Conservation (phyloP, 2,797 vertebrate genomes). For the Mormyrops attenuatus region DNA sequence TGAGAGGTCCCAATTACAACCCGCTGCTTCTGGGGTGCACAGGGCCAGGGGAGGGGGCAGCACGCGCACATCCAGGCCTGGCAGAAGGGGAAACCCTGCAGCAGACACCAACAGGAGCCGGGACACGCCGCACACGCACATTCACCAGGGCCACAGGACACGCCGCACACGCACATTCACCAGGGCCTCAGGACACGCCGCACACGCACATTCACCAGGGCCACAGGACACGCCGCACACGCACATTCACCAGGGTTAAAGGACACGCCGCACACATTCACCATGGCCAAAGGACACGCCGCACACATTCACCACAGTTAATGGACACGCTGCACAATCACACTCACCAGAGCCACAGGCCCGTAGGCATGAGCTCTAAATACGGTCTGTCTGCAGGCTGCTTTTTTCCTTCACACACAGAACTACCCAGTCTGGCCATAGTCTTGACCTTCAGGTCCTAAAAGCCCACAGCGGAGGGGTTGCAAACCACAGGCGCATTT, state of each 20-base stretch:
- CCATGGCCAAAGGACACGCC: background rate
- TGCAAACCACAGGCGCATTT: background rate
- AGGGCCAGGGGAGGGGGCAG: background rate
- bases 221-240: background rate
- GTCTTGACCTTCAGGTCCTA: background rate
- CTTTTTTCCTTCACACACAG: background rate
- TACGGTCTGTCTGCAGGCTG: no score
- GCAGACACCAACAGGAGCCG: background rate
- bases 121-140: background rate
- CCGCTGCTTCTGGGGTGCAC: background rate
- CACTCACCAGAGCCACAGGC: background rate
- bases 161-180: background rate
- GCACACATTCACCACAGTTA: background rate
- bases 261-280: background rate
- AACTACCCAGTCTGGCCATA: background rate
- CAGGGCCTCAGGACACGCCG: background rate
- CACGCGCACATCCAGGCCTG: background rate
- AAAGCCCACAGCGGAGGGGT: background rate
- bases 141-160: background rate
- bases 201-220: background rate
- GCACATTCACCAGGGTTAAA: background rate
- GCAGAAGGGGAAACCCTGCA: background rate
- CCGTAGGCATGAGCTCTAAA: no score
- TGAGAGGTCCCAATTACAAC: slow-evolving; percentile 8
- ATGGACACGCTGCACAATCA: background rate